A percentile compares a stretch with the other conserved stretches of the same genome.
phyloP scores from a whole-genome alignment of 1,140 invertebrate species.

The Drosophila punjabiensis region DNA sequence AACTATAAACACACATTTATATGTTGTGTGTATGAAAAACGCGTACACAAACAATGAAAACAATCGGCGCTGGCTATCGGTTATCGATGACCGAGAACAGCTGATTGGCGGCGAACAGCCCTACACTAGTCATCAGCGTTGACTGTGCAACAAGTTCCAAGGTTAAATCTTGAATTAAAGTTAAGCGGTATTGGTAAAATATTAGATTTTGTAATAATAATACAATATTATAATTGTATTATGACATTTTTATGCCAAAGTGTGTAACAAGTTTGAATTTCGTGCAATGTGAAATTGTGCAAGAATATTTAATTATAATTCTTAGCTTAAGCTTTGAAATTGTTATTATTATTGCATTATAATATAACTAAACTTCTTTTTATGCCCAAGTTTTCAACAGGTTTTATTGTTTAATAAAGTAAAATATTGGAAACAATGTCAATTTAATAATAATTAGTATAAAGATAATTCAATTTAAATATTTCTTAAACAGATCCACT shows the following conservation, averaged over 20 bases:
- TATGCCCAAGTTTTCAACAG: too few relatives aligned
- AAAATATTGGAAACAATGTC: too few relatives aligned
- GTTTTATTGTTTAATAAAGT: too few relatives aligned
- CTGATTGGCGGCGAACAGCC: background rate
- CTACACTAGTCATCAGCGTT: constrained; percentile 8
- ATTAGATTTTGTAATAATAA: background rate
- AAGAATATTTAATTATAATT: background rate
- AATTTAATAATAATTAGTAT: too few relatives aligned
- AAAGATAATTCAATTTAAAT: too few relatives aligned
- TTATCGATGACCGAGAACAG: constrained; percentile 16
- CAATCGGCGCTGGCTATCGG: constrained; percentile 22
- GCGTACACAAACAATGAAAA: constrained; percentile 35
- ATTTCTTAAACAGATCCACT: too few relatives aligned
- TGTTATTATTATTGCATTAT: background rate
- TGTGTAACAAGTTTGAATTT: too few relatives aligned
- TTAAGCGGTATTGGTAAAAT: too few relatives aligned
- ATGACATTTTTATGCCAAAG: background rate
- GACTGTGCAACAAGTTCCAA: constrained; percentile 9
- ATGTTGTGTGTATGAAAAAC: constrained; percentile 9
- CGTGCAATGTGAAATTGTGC: too few relatives aligned
- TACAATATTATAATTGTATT: background rate
- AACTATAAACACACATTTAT: constrained; percentile 1
- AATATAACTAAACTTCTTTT: too few relatives aligned
- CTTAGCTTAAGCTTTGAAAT: background rate
- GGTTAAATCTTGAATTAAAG: background rate